Conservation (phyloP, 2,888 invertebrate species). For the Callosobruchus maculatus region DNA sequence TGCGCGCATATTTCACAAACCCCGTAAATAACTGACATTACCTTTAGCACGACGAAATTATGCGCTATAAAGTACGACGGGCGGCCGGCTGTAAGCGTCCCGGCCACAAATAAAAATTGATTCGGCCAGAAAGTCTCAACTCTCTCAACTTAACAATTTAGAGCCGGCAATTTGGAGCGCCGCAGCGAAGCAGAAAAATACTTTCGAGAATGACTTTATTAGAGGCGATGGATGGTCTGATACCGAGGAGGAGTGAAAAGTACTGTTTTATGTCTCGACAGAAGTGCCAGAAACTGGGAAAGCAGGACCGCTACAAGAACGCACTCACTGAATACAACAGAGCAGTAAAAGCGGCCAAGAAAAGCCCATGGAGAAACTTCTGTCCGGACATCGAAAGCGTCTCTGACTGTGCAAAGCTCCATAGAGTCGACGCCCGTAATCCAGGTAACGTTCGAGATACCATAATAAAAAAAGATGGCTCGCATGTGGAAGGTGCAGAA, state of each 20-base stretch:
- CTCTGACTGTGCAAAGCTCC: too few species aligned
- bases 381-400: too few species aligned
- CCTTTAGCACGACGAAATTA: conserved; percentile 24
- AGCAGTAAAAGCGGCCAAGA: too few species aligned
- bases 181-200: conserved; percentile 16
- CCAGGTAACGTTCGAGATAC: too few species aligned
- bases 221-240: background rate
- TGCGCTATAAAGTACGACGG: conserved; percentile 24
- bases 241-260: background rate
- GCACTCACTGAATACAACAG: too few species aligned
- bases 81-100: background rate
- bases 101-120: conserved; percentile 27
- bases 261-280: too few species aligned
- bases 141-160: conserved; percentile 23
- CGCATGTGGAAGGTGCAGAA: too few species aligned
- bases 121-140: conserved; percentile 24
- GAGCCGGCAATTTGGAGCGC: conserved; percentile 20
- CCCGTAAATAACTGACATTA: conserved; percentile 22
- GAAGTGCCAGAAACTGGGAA: too few species aligned
- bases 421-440: too few species aligned
- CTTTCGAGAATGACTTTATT: conserved; percentile 19
- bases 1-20: conserved; percentile 20
- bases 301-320: too few species aligned
- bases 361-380: too few species aligned
- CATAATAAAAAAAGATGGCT: too few species aligned